Base-by-base conservation (phyloP, 2,888 invertebrate genomes). In the Dysmachus trigonus region DNA sequence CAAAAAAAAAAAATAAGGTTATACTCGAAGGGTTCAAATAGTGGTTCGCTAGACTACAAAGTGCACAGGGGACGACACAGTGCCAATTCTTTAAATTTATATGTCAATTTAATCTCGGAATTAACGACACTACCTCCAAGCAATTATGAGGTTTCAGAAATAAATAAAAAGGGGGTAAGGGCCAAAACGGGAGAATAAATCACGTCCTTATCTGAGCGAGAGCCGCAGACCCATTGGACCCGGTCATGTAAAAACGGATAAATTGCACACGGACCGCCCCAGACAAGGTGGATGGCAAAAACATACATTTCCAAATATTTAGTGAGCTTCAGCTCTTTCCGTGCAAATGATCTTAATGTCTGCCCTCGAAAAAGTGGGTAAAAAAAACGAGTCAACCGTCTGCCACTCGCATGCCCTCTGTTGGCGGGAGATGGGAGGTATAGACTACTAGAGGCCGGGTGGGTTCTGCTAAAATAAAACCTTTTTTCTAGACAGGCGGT, bases 251-350 rank as follows among this genome's bases (percentile, higher is more conserved):
- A 62, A 62, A 62, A 62, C 62, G 62, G 62, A 62, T 62, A 62
- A 62, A 62, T 62, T 62, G 62, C 27, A 62, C 62, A 62, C 62
- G 62, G 62, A 22, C 62, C 73, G 35, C 18, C 18, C 83, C 83
- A 72, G 72, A 72, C 71, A 83, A 83, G 35, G 31, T 62, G 35
- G 35, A 82, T 13, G 38, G 41, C 83, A 33, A 72, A 83, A 72
- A 83, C 83, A 41, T 83, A 72, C 83, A 83, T 72, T 72, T 35
- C 83, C 83, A 83, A 38, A 72, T 38, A 83, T 83, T 83, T 83
- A 83, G 72, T 72, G 83, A 72, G 35, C 38, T 83, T 83, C 83
- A 41, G 41, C 53, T 41, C 47, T 83, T 82, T 83, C 53, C 41
- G 72, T 83, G 71, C 41, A 72, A 72, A 72, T 83, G 83, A 81